Base-by-base conservation (phyloP, 2,797 vertebrate genomes). In the Sebastes miniatus region DNA sequence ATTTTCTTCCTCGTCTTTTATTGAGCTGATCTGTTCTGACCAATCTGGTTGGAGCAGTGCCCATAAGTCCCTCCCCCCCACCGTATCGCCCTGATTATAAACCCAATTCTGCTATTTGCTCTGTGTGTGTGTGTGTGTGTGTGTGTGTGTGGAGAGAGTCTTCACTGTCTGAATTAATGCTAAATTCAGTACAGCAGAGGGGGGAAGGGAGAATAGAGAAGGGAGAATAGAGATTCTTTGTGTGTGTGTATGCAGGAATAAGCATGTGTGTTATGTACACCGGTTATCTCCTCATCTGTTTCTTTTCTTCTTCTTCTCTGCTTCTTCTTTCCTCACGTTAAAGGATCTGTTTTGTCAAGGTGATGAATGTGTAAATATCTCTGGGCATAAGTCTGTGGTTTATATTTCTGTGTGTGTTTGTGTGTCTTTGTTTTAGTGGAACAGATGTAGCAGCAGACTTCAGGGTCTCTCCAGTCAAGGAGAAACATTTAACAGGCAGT, bases 401-500 rank as follows among this genome's bases (percentile, higher is more conserved):
- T 43, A 43, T 43, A 1, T 43, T 16, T 43, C 39, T 79, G 69
- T 56, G 57, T 63, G 52, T 29, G 63, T 13, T 47, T 3, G 43
- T 11, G 18, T 24, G n/a, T 56, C 4, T 66, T 36, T 73, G 63
- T 79, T 81, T 73, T 54, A 61, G 72, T 68, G 84, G 74, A 89
- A 76, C 87, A 92, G 77, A 92, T 91, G 89, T 78, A 83, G 69
- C 34, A 64, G 71, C 89, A 88, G 74, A 87, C 82, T 87, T 86
- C 64, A 83, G 85, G 87, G 88, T 89, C 87, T 81, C 64, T 77
- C 79, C 83, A 90, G 88, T 89, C 83, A 89, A 85, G 89, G 76
- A 86, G 88, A 92, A 91, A 92, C 82, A 92, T 92, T 90, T 91
- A 89, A 88, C 85, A 83, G 89, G 83, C 80, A 78, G 69, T 5